Conservation (phyloP, 2,113 vertebrate genomes). For the Athene noctua region DNA sequence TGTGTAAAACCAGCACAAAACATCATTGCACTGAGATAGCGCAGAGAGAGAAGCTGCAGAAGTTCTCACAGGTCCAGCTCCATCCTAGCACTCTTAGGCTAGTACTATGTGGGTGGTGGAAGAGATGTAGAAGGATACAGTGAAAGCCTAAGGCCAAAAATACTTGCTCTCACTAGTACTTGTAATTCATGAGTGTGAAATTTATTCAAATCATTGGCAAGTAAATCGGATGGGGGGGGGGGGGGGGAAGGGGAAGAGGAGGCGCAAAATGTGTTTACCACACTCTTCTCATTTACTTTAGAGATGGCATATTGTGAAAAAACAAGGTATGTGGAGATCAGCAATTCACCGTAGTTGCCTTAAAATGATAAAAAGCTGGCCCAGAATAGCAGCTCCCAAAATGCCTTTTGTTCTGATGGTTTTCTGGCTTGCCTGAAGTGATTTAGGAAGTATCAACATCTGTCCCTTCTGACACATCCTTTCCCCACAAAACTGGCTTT, state of each 20-base stretch:
- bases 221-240: fast-evolving
- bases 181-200: neutral
- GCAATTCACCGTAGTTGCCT: neutral
- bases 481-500: neutral
- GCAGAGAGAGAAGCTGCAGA: neutral
- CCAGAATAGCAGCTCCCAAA: neutral
- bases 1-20: neutral
- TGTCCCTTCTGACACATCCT: neutral
- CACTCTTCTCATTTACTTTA: neutral
- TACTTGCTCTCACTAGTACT: neutral
- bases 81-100: neutral
- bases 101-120: fast-evolving
- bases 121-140: neutral
- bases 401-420: neutral
- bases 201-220: neutral
- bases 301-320: neutral
- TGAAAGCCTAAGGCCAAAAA: neutral
- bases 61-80: neutral
- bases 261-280: neutral
- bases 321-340: neutral
- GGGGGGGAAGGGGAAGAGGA: too few species aligned
- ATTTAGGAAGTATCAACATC: neutral
- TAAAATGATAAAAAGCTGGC: neutral
- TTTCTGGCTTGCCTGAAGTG: neutral
- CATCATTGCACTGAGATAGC: fast-evolving